Conservation (phyloP, 2,888 invertebrate genomes). For the Lissocephala sabroskyi region DNA sequence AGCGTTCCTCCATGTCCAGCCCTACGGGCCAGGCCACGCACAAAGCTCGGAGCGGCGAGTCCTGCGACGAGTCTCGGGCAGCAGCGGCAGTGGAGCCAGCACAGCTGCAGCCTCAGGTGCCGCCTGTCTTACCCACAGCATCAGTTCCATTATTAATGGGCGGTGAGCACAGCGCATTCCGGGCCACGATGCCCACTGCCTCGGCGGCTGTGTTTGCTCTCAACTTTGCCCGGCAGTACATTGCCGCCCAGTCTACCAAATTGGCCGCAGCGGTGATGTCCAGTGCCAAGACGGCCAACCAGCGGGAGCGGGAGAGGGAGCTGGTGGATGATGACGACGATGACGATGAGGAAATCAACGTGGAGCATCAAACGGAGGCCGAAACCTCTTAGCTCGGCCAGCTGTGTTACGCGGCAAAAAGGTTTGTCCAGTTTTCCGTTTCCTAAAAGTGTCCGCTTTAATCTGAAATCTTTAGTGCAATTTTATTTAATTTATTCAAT, state of each 20-base stretch:
- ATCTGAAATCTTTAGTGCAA: constrained; percentile 49
- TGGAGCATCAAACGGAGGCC: constrained; percentile 76
- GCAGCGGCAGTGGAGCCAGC: constrained; percentile 13
- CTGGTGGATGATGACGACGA: constrained; percentile 1
- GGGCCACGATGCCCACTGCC: constrained; percentile 75
- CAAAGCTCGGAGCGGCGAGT: constrained; percentile 9
- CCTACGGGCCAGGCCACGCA: constrained; percentile 9
- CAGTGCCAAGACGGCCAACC: constrained; percentile 26
- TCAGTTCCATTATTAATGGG: constrained; percentile 81
- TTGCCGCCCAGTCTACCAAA: constrained; percentile 21
- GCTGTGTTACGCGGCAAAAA: too few species aligned
- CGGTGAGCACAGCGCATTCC: constrained; percentile 92
- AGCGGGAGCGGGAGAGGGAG: constrained; percentile 5
- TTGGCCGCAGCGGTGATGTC: constrained; percentile 28
- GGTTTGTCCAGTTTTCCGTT: background rate
- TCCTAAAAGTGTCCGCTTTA: constrained; percentile 49
- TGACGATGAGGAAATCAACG: constrained; percentile 83
- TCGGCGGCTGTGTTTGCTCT: constrained; percentile 75
- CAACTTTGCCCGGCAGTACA: constrained; percentile 67
- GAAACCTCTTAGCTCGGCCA: too few species aligned
- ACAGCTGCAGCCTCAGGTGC: constrained; percentile 64
- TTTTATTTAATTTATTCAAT: constrained; percentile 52
- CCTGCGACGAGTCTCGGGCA: constrained; percentile 9
- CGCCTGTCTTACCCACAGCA: constrained; percentile 72
- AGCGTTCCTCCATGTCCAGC: constrained; percentile 5